Evolutionary conservation across 2,888 invertebrate genomes (phyloP), one percentile per base, ranked within the genome.

Genomic region (Didymodactylos carnosus): DNA sequence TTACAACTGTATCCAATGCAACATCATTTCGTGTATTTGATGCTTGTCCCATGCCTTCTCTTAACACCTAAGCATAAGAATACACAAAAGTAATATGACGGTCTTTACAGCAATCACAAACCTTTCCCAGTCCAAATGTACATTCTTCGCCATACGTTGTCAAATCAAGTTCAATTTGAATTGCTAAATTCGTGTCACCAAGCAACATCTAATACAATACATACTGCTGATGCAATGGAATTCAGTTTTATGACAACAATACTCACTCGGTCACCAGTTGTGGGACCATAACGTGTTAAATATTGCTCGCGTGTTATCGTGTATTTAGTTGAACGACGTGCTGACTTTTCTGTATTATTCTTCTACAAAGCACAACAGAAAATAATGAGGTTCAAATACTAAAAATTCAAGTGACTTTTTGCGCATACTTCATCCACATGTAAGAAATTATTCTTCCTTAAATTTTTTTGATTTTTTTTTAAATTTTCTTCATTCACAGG

Each of bases 51-150:
- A 81, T 81, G 4, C 82, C 82, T 75, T 82, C 82, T 41, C 82
- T 77, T 11, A 82, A 41, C 70, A 23, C 80, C 81, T 81, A 16
- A 11, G 8, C 39, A 46, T 53, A 16, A 70, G 53, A 23, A 41
- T 19, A 6, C 3, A 6, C 40, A 10, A 6, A 29, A 13, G 16
- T 3, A 27, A 16, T 13, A 51, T 10, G 35, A 25, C 2, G n/a
- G 39, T n/a, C 39, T 25, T 29, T n/a, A 41, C 23, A 39, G 16
- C 25, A 25, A 19, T 16, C 14, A 39, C 39, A 71, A 76, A 80
- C 81, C 78, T 82, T 82, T 43, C 82, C 82, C n/a, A 81, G 80
- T 3, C 82, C 82, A 76, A 82, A 82, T 72, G 81, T 81, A 51
- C 80, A 79, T 76, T 82, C 82, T 46, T 82, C 82, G 6, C 82